Base-by-base conservation (phyloP, 2,888 invertebrate genomes). In the Julus scanicus region DNA sequence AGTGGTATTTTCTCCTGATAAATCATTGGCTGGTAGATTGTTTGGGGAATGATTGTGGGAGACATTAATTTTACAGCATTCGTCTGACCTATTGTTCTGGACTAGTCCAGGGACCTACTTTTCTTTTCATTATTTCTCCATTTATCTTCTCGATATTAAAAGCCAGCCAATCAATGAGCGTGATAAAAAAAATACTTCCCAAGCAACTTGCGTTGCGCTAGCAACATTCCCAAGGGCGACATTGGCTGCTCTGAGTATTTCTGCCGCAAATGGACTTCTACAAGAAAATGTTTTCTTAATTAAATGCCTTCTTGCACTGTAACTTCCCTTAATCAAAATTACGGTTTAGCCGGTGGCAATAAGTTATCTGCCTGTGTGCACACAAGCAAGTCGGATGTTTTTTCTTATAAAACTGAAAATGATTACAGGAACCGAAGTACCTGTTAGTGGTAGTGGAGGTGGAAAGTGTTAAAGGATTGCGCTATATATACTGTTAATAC, bases 131-230 rank as follows among this genome's bases (percentile, higher is more conserved):
- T 63, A 63, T 63, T 63, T 63, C 63, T 17, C 63, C 63, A 63
- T 63, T 63, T 63, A 63, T 63, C 63, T 63, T 63, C 63, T 63
- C 63, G 63, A 63, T 63, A 63, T 63, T 63, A 63, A 63, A 63
- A 63, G 63, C 63, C 63, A 63, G 63, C 63, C 63, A 63, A 63
- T 63, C 63, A 63, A 63, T 63, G 63, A 20, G 20, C 20, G 6
- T 63, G 63, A 63, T 63, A 63, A 63, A 63, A 57, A 63, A 63
- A 63, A 2, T 20, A 63, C 63, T 63, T 63, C n/a, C n/a, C 63
- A 63, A 63, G 63, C 63, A 63, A 20, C 20, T 63, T 17, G 63
- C 63, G 63, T 63, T 63, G 63, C 63, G 63, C 63, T 63, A 63
- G 63, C 63, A 63, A 63, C 63, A 63, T 63, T 63, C 63, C 63